Percentiles rank a stretch among this genome's conserved stretches.
Evolutionary conservation across 2,797 vertebrate genomes (phyloP).

Genomic region (Macroramphosus scolopax): DNA sequence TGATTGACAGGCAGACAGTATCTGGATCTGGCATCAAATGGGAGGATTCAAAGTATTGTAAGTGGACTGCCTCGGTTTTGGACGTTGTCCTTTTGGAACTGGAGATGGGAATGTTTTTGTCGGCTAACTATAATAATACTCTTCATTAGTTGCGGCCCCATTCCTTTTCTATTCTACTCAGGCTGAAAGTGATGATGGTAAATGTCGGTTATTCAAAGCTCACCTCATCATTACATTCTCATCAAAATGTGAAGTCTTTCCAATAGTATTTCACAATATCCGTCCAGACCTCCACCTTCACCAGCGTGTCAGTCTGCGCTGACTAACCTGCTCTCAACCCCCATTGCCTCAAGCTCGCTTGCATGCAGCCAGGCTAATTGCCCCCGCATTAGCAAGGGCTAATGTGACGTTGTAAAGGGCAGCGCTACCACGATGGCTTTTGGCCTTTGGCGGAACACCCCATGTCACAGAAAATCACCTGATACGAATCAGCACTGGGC

Average conservation of each 20-base stretch:
- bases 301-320: slow-evolving; percentile 28
- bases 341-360: slow-evolving; percentile 49
- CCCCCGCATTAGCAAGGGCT: slow-evolving; percentile 64
- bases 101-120: too few species aligned
- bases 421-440: slow-evolving; percentile 50
- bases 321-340: slow-evolving; percentile 50
- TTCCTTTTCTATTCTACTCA: neutral
- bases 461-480: slow-evolving; percentile 66
- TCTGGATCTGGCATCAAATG: too few species aligned
- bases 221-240: slow-evolving; percentile 7
- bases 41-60: too few species aligned
- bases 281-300: slow-evolving; percentile 24
- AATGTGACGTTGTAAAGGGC: slow-evolving; percentile 66
- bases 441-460: slow-evolving; percentile 63
- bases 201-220: slow-evolving; percentile 14
- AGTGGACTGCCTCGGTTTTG: too few species aligned
- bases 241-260: slow-evolving; percentile 20
- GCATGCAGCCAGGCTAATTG: slow-evolving; percentile 67
- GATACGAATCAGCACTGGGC: slow-evolving; percentile 52
- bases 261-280: slow-evolving; percentile 20
- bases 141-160: too few species aligned
- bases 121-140: too few species aligned
- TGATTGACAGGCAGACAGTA: too few species aligned
- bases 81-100: too few species aligned
- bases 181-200: slow-evolving; percentile 9